Evolutionary conservation across 2,113 vertebrate genomes (phyloP), one percentile per base, ranked within the genome.

Genomic region (Eonycteris spelaea): DNA sequence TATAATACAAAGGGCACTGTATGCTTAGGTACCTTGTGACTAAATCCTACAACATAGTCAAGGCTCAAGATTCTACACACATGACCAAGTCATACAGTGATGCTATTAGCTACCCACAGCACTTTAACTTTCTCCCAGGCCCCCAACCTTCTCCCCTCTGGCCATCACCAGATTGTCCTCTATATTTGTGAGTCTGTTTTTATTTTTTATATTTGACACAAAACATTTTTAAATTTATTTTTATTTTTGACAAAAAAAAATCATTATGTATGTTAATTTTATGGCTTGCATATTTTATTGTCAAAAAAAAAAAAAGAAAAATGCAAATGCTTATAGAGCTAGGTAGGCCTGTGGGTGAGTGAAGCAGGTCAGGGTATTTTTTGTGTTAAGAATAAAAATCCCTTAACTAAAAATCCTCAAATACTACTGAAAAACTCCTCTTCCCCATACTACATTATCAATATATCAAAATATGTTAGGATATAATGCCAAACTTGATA

Each of bases 1-100:
- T 98, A 98, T 97, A 98, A 98, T 98, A 83, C 28, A 77, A 98
- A 99, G 98, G 98, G 97, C 97, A 98, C 97, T 98, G 98, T 98
- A 85, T 89, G 48, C 96, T 98, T 98, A 98, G 90, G 90, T 96
- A 85, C 94, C 95, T 98, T 97, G 73, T 63, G 97, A 97, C 67
- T 57, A 97, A 98, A 98, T 98, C 97, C 97, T 98, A 97, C 33
- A 90, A 79, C 85, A 97, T 57, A 92, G 57, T 80, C 43, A 75
- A 98, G 96, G 94, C 96, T 96, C 93, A 96, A 79, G 97, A 90
- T 75, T 75, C 87, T 86, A 91, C 33, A 1, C 88, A 98, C 98
- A 98, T 97, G 96, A 98, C 96, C 97, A 98, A 98, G 98, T 97
- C 98, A 84, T 15, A 97, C 97, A 97, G 90, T 95, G 97, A 96